Base-by-base conservation (phyloP, 1,140 invertebrate genomes). In the Portunus trituberculatus region DNA sequence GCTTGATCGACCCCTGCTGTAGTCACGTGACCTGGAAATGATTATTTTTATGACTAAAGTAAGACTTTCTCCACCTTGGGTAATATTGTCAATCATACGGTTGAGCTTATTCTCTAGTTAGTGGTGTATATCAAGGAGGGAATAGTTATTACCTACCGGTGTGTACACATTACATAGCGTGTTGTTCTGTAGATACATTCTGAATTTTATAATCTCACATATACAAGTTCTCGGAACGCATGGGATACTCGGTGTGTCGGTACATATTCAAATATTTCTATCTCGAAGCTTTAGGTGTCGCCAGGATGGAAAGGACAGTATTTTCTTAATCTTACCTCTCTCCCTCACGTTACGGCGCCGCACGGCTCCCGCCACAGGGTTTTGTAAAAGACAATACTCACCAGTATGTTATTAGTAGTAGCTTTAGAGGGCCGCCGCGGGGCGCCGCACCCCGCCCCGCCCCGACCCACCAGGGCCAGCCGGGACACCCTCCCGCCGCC, bases 101-200 rank as follows among this genome's bases (percentile, higher is more conserved):
- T 95, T 96, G 96, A 96, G 96, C 96, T 96, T 96, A 96, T 91
- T 93, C 96, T 95, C 83, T 96, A 96, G 96, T 90, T 96, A 59
- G 95, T 95, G 94, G 96, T n/a, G 52, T 59, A 91, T 93, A 91
- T 93, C 93, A 94, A 96, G 91, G 91, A 96, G 39, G 39, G 86
- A 90, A 45, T 94, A 95, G 92, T 95, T 91, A 94, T 95, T 90
- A 93, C 91, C 89, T 95, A 96, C 96, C 91, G 94, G 92, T 91
- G 93, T 95, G 94, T 95, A 96, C 91, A 93, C 91, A 90, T 96
- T 91, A 59, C 52, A 59, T 59, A 76, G 67, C 52, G 90, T 95
- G 89, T 95, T 95, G 94, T 96, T 96, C 94, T 95, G 96, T 96
- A 96, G 96, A 93, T 91, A 93, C 92, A 84, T 86, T 95, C 94